Evolutionary conservation across 2,113 vertebrate genomes (phyloP).

Genomic region (Herpailurus yagouaroundi): DNA sequence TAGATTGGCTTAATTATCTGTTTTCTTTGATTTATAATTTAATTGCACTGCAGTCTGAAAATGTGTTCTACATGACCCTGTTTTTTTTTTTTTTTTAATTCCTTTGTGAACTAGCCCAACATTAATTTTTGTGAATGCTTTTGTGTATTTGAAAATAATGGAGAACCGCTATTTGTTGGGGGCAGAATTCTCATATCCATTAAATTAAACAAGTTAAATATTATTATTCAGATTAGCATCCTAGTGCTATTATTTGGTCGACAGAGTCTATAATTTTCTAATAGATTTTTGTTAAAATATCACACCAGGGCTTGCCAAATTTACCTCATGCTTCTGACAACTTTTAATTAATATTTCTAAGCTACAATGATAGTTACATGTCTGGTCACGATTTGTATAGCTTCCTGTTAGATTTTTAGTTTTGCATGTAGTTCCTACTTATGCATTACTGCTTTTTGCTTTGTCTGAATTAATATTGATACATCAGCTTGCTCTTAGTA

Average conservation of each 20-base stretch:
- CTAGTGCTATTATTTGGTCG: background rate
- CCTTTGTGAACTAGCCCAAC: background rate
- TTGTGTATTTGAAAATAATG: background rate
- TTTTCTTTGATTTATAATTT: constrained; percentile 53
- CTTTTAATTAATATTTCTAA: background rate
- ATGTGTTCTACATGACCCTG: background rate
- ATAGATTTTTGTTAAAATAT: background rate
- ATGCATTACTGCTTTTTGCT: background rate
- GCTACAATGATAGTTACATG: background rate
- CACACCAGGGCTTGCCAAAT: background rate
- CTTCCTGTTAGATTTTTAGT: background rate
- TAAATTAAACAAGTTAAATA: background rate
- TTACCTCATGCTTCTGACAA: background rate
- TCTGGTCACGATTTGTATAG: background rate
- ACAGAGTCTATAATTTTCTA: background rate
- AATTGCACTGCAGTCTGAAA: background rate
- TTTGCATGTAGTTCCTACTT: background rate
- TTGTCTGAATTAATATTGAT: background rate
- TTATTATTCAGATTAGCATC: background rate
- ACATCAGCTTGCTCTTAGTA: background rate
- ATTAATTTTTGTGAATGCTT: background rate
- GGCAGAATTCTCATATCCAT: background rate
- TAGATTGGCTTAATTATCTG: constrained; percentile 33
- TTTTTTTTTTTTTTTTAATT: constrained; percentile 25
- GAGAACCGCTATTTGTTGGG: background rate